Evolutionary conservation across 2,888 invertebrate genomes (phyloP).

Genomic region (Platypus cylindrus): DNA sequence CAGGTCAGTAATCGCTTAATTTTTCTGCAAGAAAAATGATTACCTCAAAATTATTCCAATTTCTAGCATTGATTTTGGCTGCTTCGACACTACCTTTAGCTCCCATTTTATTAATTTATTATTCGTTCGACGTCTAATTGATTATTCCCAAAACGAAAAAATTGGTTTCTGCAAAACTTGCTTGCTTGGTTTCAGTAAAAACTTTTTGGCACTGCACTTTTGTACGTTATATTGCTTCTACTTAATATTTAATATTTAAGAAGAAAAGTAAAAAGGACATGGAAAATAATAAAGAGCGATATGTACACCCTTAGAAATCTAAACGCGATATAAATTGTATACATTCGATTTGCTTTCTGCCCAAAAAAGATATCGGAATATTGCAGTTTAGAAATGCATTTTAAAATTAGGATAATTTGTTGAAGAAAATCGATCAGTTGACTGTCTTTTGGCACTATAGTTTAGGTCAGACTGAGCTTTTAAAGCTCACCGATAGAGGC

Average conservation of each 20-base stretch:
- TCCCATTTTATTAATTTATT: constrained; percentile 43
- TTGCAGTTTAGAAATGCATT: constrained; percentile 9
- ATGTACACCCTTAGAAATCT: too few relatives aligned
- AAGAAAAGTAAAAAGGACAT: too few relatives aligned
- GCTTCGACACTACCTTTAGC: constrained; percentile 74
- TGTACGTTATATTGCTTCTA: constrained; percentile 2
- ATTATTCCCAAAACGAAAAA: too few relatives aligned
- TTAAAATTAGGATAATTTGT: constrained; percentile 11
- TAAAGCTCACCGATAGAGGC: constrained; percentile 20
- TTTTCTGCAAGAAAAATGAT: not conserved
- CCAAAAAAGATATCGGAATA: too few relatives aligned
- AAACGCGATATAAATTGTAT: too few relatives aligned
- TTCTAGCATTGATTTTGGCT: constrained; percentile 65
- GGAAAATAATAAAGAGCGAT: too few relatives aligned
- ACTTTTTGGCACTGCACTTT: constrained; percentile 7
- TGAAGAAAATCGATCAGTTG: constrained; percentile 19
- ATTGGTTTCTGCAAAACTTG: constrained; percentile 1
- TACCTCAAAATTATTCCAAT: constrained; percentile 67
- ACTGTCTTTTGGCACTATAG: constrained; percentile 23
- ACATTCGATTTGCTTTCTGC: too few relatives aligned
- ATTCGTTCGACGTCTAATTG: not conserved
- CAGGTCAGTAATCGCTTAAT: constrained; percentile 3
- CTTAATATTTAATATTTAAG: constrained; percentile 1
- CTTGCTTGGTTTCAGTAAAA: too few relatives aligned
- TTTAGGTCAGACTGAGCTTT: constrained; percentile 34